Base-by-base conservation (phyloP, 1,140 invertebrate species). In the Frieseomelitta varia region DNA sequence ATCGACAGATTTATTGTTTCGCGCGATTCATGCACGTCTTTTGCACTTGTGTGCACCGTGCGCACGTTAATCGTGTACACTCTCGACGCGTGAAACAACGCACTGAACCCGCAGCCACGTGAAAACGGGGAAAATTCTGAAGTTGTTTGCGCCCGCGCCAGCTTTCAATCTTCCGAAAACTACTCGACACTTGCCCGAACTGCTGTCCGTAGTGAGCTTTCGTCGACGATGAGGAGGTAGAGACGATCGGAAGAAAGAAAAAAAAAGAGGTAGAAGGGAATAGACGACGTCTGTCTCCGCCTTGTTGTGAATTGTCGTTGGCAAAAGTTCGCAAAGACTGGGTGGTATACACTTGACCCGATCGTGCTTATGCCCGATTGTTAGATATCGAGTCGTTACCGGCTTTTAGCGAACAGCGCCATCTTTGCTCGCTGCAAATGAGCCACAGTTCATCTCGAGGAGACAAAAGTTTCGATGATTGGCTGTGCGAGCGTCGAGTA, bases 381-480 rank as follows among this genome's bases (percentile, higher is more conserved):
- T 51, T 34, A 73, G 39, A 47, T 47, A 61, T 58, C 56, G 27
- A 15, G 55, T 63, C 58, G 27, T n/a, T 74, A 39, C 15, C 47
- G 30, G 17, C 30, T 30, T 19, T 79, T n/a, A 34, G 2, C 0
- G 14, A 53, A 39, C 55, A 69, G 4, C 76, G 24, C 71, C 27
- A 34, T 61, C 61, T 87, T 72, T 63, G 67, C 51, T 76, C 86
- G 19, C n/a, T 69, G 81, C 17, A 61, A 65, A 73, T 24, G 80
- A 65, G 51, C 56, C 34, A 73, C 55, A 73, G 47, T 39, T 68
- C 55, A 30, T 55, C 68, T 58, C 47, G 79, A 34, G 21, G 24
- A 55, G 51, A 58, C 53, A 67, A 78, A 88, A 88, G 55, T 88
- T 88, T 84, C 34, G 55, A 73, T 14, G 87, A 88, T 75, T 82